Percentiles rank a stretch among this genome's conserved stretches.
These are phyloP conservation scores for Meliscaeva auricollis DNA, from an alignment of 2,888 invertebrate species.

Conservation along the genomic window DNA sequence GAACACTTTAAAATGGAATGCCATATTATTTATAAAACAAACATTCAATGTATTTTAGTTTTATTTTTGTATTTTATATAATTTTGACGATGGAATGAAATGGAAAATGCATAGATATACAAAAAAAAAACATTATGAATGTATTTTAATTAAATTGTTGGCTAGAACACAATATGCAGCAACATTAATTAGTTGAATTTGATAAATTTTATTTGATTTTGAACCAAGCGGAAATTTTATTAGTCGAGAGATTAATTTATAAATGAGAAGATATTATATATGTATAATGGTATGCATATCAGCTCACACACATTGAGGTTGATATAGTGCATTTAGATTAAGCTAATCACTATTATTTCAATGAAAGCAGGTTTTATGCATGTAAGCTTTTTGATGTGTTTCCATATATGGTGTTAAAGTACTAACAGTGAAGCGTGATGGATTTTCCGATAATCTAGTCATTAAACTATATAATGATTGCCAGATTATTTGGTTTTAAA, in stretches of 20 bases:
- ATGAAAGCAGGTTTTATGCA: background rate
- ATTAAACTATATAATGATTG: no score
- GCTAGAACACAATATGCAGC: conserved; percentile 28
- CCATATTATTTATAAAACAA: conserved; percentile 35
- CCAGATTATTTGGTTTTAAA: no score
- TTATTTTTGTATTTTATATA: background rate
- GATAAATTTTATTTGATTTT: conserved; percentile 41
- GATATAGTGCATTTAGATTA: conserved; percentile 2
- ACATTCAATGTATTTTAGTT: background rate
- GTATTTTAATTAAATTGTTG: conserved; percentile 65
- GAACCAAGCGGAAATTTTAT: background rate
- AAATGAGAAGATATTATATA: background rate
- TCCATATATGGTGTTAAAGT: no score
- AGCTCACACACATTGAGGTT: background rate
- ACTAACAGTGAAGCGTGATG: no score
- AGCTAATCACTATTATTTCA: conserved; percentile 15
- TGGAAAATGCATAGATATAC: background rate
- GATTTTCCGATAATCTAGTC: no score
- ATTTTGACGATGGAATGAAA: no score
- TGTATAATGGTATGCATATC: no score
- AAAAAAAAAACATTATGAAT: conserved; percentile 26
- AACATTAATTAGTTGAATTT: conserved; percentile 61
- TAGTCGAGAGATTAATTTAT: conserved; percentile 10
- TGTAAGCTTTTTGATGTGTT: background rate
- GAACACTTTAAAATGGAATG: conserved; percentile 25